Evolutionary conservation across 2,113 vertebrate genomes (phyloP).

Genomic region (Sinocyclocheilus maitianheensis): DNA sequence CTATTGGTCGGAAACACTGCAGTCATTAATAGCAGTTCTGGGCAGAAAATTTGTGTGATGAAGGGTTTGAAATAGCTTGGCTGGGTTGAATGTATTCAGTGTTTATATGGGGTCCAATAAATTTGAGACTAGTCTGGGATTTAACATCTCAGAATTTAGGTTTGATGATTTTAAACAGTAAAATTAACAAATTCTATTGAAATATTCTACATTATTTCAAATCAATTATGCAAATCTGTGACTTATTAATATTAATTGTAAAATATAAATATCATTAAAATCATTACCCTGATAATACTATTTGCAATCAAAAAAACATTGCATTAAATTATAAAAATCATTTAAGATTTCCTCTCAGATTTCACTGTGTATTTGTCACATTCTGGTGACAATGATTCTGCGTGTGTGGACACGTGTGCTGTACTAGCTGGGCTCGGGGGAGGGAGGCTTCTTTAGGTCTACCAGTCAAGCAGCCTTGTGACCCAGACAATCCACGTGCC

Average conservation of each 20-base stretch:
- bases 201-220: not conserved
- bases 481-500: constrained; percentile 16
- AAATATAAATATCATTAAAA: not conserved
- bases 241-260: too few species aligned
- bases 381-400: not conserved
- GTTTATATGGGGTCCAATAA: not conserved
- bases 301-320: not conserved
- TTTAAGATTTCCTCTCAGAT: not conserved
- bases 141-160: not conserved
- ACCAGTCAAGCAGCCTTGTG: constrained; percentile 9
- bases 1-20: not conserved
- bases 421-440: constrained; percentile 48
- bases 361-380: not conserved
- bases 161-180: not conserved
- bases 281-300: not conserved
- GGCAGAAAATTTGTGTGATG: not conserved
- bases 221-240: not conserved
- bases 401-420: constrained; percentile 4
- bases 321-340: not conserved
- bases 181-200: too few species aligned
- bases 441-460: constrained; percentile 55
- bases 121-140: not conserved
- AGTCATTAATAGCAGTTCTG: constrained; percentile 38
- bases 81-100: not conserved
- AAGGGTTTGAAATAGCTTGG: not conserved